Percentiles rank a stretch among this genome's conserved stretches.
phyloP scores from a whole-genome alignment of 2,113 vertebrate genomes.

The Trematomus loennbergii region DNA sequence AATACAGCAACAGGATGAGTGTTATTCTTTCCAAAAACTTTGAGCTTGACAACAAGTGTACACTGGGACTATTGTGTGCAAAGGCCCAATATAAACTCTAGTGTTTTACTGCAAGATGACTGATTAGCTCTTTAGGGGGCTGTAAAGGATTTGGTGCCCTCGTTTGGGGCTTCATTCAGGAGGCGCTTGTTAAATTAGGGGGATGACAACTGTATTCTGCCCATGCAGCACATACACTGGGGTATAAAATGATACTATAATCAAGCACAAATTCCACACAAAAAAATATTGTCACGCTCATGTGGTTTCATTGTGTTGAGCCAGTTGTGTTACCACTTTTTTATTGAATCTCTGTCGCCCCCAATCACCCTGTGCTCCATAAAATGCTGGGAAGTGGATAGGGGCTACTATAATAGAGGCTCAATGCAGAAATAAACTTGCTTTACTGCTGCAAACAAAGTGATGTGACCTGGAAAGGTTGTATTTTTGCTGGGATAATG shows the following conservation, averaged over 20 bases:
- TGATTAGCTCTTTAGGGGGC: constrained; percentile 77
- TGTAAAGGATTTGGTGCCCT: constrained; percentile 68
- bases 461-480: constrained; percentile 97
- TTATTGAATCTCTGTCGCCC: constrained; percentile 93
- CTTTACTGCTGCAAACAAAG: constrained; percentile 97
- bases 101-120: constrained; percentile 72
- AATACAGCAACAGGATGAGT: constrained; percentile 55
- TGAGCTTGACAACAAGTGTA: constrained; percentile 57
- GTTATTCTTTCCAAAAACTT: constrained; percentile 64
- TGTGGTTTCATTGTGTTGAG: constrained; percentile 46
- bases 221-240: constrained; percentile 17
- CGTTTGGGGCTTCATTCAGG: constrained; percentile 47
- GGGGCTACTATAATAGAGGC: constrained; percentile 91
- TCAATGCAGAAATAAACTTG: constrained; percentile 97
- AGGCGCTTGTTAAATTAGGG: constrained; percentile 68
- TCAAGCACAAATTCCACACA: constrained; percentile 45
- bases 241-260: constrained; percentile 54
- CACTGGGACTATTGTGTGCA: constrained; percentile 70
- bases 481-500: constrained; percentile 91
- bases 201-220: constrained; percentile 49
- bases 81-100: constrained; percentile 68
- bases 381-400: constrained; percentile 94
- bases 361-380: constrained; percentile 94
- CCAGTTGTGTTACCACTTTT: constrained; percentile 75
- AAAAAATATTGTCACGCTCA: constrained; percentile 26